Evolutionary conservation across 2,888 invertebrate species (phyloP).

Genomic region (Lasioglossum vierecki): DNA sequence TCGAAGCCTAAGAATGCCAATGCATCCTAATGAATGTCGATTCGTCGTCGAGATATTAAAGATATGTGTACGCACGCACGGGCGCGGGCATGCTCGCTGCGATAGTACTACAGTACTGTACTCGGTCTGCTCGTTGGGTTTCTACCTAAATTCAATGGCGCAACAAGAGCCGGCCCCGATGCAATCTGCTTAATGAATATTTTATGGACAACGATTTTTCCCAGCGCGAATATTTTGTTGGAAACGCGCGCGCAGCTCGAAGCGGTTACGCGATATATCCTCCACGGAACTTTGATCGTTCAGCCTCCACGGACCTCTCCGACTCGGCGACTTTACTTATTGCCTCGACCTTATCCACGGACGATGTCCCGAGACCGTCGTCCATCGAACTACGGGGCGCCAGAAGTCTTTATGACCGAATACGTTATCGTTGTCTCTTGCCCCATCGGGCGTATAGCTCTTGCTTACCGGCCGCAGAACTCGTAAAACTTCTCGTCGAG

Average conservation of each 20-base stretch:
- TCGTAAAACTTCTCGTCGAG: neutral
- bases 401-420: slow-evolving; percentile 14
- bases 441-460: slow-evolving; percentile 2
- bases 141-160: slow-evolving; percentile 59
- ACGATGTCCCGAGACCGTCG: slow-evolving; percentile 6
- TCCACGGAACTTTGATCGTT: neutral
- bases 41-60: slow-evolving; percentile 74
- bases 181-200: slow-evolving; percentile 54
- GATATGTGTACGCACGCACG: slow-evolving; percentile 57
- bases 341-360: slow-evolving; percentile 8
- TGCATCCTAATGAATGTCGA: slow-evolving; percentile 78
- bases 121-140: neutral
- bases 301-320: neutral
- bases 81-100: slow-evolving; percentile 29
- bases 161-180: slow-evolving; percentile 17
- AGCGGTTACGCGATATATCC: neutral
- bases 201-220: slow-evolving; percentile 29
- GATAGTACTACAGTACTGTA: neutral
- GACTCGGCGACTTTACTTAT: neutral
- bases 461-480: neutral
- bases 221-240: slow-evolving; percentile 30
- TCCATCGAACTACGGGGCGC: slow-evolving; percentile 5
- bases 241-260: neutral
- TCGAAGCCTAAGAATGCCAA: slow-evolving; percentile 70
- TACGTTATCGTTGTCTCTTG: neutral